Conservation (phyloP, 2,888 invertebrate genomes). For the Ormyrus pomaceus region DNA sequence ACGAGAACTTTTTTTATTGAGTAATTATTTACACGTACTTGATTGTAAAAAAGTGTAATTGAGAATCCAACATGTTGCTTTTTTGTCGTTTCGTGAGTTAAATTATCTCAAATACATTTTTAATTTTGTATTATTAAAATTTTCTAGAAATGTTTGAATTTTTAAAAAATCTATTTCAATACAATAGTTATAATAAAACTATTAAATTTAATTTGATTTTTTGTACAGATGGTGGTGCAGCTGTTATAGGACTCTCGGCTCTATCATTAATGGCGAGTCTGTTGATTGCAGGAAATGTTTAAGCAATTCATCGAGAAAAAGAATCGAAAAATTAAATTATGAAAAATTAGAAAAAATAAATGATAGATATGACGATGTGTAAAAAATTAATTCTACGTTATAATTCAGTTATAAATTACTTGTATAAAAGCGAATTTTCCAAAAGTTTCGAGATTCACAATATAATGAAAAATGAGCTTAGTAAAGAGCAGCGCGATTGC, state of each 20-base stretch:
- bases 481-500: constrained; percentile 36
- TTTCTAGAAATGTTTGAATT: too few species aligned
- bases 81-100: too few species aligned
- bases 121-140: too few species aligned
- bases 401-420: background rate
- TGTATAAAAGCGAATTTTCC: background rate
- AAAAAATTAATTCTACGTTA: constrained; percentile 16
- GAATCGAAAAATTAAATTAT: constrained; percentile 24
- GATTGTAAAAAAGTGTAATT: too few species aligned
- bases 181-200: too few species aligned
- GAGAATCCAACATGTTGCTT: too few species aligned
- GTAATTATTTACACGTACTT: too few species aligned
- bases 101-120: too few species aligned
- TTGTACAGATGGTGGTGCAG: constrained; percentile 29
- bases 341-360: constrained; percentile 36
- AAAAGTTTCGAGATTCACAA: constrained; percentile 7
- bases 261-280: constrained; percentile 49
- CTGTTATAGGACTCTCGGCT: constrained; percentile 41
- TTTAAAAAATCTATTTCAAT: too few species aligned
- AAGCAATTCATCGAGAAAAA: constrained; percentile 14
- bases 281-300: constrained; percentile 46
- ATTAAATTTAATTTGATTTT: too few species aligned
- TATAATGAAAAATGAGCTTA: constrained; percentile 21
- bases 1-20: too few species aligned
- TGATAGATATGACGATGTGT: constrained; percentile 17